Base-by-base conservation (phyloP, 2,888 invertebrate genomes). In the Amiota communis region DNA sequence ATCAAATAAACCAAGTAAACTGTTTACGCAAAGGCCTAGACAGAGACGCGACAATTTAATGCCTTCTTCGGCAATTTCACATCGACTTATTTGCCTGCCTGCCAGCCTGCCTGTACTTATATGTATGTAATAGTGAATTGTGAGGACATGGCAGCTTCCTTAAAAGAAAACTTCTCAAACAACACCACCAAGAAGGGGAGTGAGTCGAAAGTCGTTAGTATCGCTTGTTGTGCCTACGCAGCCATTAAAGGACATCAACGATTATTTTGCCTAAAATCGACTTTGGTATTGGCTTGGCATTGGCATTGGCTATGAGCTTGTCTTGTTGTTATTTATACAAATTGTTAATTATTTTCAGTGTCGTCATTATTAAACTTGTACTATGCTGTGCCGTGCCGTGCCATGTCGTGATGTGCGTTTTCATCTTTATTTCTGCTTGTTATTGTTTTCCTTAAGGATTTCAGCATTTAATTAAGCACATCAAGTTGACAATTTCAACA, bases 401-500 rank as follows among this genome's bases (percentile, higher is more conserved):
- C 23, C 23, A 23, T 23, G 23, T 3, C 23, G 3, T 23, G 23
- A 2, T 3, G 23, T 23, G 23, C 49, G 36, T 47, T 61, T 53
- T 49, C 10, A 46, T 68, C 13, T 49, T 36, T 68, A 51, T 51
- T 68, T 17, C 59, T n/a, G 20, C 56, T 53, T 23, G 49, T 59
- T 57, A 70, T 67, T 81, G 77, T 82, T 83, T 79, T 82, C 79
- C 78, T 82, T 80, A 72, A 82, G 84, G 82, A 83, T 84, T 85
- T 79, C 76, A 79, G 83, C 86, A 83, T 85, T 85, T 84, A 85
- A 85, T 85, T 86, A 85, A 82, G 84, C 78, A 78, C 83, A 86
- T 85, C 81, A 86, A 86, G 82, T 86, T 86, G 84, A 84, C 84
- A 86, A 86, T 86, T 83, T 84, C 82, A 82, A 85, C 84, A 84